Evolutionary conservation across 2,888 invertebrate species (phyloP).

Genomic region (Hetaerina titia): DNA sequence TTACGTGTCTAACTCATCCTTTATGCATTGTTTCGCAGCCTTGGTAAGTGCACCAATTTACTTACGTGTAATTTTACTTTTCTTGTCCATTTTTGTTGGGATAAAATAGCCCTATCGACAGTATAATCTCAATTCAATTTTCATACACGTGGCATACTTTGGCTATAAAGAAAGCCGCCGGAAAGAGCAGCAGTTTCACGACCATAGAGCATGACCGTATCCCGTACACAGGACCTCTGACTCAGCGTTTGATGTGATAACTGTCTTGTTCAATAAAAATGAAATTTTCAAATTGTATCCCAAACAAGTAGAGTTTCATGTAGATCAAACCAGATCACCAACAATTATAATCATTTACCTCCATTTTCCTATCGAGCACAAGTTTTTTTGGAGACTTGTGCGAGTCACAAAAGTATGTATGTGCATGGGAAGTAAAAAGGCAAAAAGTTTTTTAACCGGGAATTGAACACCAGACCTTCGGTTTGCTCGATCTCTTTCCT

Average conservation of each 20-base stretch:
- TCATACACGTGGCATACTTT: background rate
- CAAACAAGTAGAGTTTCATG: too few relatives aligned
- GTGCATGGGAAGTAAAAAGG: too few relatives aligned
- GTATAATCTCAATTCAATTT: background rate
- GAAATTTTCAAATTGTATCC: too few relatives aligned
- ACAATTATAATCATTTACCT: too few relatives aligned
- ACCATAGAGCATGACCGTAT: background rate
- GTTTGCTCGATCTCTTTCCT: too few relatives aligned
- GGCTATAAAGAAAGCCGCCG: background rate
- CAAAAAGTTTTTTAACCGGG: too few relatives aligned
- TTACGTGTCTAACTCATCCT: background rate
- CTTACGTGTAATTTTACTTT: background rate
- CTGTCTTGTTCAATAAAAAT: too few relatives aligned
- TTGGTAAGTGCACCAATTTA: background rate
- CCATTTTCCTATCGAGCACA: too few relatives aligned
- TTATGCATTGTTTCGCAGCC: background rate
- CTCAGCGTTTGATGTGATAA: background rate
- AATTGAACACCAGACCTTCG: too few relatives aligned
- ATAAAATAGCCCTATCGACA: background rate
- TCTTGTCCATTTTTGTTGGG: background rate
- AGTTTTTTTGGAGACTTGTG: too few relatives aligned
- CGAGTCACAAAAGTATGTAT: too few relatives aligned
- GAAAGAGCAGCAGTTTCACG: background rate
- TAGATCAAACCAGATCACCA: too few relatives aligned
- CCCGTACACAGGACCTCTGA: background rate